Evolutionary conservation across 1,140 invertebrate genomes (phyloP).

Genomic region (Drosophila tristis): DNA sequence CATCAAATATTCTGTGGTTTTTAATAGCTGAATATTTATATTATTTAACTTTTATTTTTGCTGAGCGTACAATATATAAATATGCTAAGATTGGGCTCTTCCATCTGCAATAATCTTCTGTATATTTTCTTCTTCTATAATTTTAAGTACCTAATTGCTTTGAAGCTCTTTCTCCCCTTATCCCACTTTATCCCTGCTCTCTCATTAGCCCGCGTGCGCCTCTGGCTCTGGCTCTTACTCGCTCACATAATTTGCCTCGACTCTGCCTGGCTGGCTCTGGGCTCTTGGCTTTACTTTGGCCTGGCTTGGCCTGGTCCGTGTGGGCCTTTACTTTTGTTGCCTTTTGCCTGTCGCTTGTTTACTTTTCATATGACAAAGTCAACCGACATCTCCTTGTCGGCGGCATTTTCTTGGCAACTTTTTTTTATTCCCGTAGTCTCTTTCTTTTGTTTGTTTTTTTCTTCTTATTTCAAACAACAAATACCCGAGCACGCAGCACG

Average conservation of each 20-base stretch:
- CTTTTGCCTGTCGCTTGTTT: conserved; percentile 79
- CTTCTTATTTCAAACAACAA: conserved; percentile 56
- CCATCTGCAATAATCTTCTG: too few species aligned
- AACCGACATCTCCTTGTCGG: conserved; percentile 62
- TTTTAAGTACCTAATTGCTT: too few species aligned
- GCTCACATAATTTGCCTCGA: conserved; percentile 12
- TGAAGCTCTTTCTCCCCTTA: too few species aligned
- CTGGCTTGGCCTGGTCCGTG: conserved; percentile 36
- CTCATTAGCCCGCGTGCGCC: conserved; percentile 12
- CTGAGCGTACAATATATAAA: too few species aligned
- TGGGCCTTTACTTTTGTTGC: conserved; percentile 60
- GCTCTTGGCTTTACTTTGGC: conserved; percentile 16
- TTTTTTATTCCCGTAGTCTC: conserved; percentile 41
- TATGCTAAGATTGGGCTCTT: too few species aligned
- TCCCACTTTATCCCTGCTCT: neutral
- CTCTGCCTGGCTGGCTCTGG: conserved; percentile 6
- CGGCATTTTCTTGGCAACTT: conserved; percentile 75
- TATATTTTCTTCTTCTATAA: too few species aligned
- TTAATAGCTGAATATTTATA: too few species aligned
- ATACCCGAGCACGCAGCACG: conserved; percentile 76
- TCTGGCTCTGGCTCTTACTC: conserved; percentile 25
- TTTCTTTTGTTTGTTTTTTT: conserved; percentile 26
- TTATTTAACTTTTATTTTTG: too few species aligned
- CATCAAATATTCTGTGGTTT: too few species aligned
- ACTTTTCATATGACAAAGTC: conserved; percentile 82